These are phyloP conservation scores for Pogoniulus pusillus DNA, from an alignment of 2,797 vertebrate genomes.

Conservation along the genomic window DNA sequence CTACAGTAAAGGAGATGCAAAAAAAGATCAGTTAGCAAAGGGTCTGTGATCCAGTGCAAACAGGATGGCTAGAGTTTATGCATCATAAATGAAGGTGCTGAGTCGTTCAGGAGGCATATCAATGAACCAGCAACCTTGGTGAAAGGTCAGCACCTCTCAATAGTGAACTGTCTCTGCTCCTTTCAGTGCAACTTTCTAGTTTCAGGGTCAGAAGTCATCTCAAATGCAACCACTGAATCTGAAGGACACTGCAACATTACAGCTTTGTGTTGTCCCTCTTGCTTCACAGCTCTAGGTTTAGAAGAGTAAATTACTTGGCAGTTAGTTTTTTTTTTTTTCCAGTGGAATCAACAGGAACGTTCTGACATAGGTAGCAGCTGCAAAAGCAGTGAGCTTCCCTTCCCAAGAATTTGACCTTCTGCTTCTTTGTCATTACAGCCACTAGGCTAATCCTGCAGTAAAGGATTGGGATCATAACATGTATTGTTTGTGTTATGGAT, in stretches of 20 bases:
- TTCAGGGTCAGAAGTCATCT: slow-evolving; percentile 38
- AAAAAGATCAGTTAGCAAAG: slow-evolving; percentile 67
- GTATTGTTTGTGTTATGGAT: background rate
- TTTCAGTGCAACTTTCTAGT: slow-evolving; percentile 46
- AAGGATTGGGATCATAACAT: background rate
- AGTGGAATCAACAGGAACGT: background rate
- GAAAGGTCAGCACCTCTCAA: slow-evolving; percentile 71
- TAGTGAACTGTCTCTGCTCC: slow-evolving; percentile 58
- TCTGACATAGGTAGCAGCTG: background rate
- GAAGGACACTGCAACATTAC: background rate
- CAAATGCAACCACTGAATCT: background rate
- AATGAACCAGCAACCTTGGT: slow-evolving; percentile 69
- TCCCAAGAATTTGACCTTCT: background rate
- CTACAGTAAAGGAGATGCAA: slow-evolving; percentile 53
- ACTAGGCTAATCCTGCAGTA: background rate
- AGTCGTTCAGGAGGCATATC: slow-evolving; percentile 63
- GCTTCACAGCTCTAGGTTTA: background rate
- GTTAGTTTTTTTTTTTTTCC: background rate
- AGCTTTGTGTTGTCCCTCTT: background rate
- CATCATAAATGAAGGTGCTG: slow-evolving; percentile 69
- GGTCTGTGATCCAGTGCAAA: slow-evolving; percentile 50
- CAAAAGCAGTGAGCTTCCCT: background rate
- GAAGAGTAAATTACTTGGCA: background rate
- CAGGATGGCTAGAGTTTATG: slow-evolving; percentile 71
- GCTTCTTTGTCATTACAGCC: background rate